Conservation (phyloP, 1,140 invertebrate genomes). For the Thaumetopoea pityocampa region DNA sequence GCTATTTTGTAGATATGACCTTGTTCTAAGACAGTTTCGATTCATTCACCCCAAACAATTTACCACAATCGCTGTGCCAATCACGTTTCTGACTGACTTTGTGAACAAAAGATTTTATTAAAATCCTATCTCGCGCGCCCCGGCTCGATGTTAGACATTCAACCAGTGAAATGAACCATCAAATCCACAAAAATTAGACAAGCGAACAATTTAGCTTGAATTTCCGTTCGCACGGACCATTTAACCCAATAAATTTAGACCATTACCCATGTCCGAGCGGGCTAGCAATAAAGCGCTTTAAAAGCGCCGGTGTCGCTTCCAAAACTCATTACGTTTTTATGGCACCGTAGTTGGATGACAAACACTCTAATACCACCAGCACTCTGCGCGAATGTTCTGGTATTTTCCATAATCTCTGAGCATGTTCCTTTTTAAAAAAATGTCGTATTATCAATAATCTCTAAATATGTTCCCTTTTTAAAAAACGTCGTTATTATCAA, state of each 20-base stretch:
- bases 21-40: too few species aligned
- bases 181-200: conserved; percentile 63
- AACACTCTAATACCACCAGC: too few species aligned
- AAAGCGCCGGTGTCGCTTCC: conserved; percentile 48
- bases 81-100: conserved; percentile 17
- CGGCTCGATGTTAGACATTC: conserved; percentile 30
- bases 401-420: too few species aligned
- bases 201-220: conserved; percentile 56
- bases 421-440: too few species aligned
- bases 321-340: conserved; percentile 57
- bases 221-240: conserved; percentile 55
- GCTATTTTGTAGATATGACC: too few species aligned
- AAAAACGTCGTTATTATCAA: too few species aligned
- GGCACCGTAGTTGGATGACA: too few species aligned
- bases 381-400: too few species aligned
- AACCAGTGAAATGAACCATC: conserved; percentile 44
- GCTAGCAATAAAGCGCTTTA: conserved; percentile 49
- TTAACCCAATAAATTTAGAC: conserved; percentile 69
- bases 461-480: too few species aligned
- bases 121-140: conserved; percentile 17
- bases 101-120: conserved; percentile 24
- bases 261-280: conserved; percentile 61
- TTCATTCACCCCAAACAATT: background rate
- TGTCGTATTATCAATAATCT: too few species aligned
- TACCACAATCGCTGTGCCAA: conserved; percentile 3